Percentiles rank a stretch among this genome's conserved stretches.
These are phyloP conservation scores for Pachyuromys duprasi DNA, from an alignment of 2,797 vertebrate species.

Conservation along the genomic window DNA sequence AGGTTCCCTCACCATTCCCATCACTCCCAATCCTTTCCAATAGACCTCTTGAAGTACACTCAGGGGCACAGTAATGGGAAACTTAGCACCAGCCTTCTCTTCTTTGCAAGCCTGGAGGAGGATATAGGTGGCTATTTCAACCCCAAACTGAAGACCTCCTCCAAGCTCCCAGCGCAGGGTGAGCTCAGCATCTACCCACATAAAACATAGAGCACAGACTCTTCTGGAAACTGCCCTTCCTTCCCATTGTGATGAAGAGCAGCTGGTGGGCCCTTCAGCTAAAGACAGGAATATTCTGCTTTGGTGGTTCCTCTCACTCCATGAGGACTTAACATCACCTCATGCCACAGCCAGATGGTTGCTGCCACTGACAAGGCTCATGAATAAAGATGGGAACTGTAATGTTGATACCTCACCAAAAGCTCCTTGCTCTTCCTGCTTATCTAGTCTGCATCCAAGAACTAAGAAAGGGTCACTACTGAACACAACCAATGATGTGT, in stretches of 20 bases:
- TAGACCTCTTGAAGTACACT: not conserved
- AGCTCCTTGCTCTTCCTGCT: not conserved
- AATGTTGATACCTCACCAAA: not conserved
- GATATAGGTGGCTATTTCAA: not conserved
- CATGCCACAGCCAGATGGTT: not conserved
- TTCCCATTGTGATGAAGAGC: conserved; percentile 7
- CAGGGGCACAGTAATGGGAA: not conserved
- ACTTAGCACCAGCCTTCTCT: not conserved
- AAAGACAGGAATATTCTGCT: conserved; percentile 45
- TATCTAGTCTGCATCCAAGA: not conserved
- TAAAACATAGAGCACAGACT: conserved; percentile 27
- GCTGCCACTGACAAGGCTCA: not conserved
- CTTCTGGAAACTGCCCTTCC: conserved; percentile 43
- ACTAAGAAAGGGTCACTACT: not conserved
- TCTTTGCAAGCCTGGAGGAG: not conserved
- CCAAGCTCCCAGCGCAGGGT: not conserved
- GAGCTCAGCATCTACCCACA: not conserved
- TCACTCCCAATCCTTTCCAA: not conserved
- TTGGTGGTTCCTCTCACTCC: not conserved
- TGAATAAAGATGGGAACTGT: conserved; percentile 2
- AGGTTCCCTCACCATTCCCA: not conserved
- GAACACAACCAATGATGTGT: not conserved
- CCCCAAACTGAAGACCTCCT: not conserved
- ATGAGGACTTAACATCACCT: not conserved
- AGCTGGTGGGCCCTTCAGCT: conserved; percentile 56